Conservation (phyloP, 2,113 vertebrate species). For the Girardinichthys multiradiatus region DNA sequence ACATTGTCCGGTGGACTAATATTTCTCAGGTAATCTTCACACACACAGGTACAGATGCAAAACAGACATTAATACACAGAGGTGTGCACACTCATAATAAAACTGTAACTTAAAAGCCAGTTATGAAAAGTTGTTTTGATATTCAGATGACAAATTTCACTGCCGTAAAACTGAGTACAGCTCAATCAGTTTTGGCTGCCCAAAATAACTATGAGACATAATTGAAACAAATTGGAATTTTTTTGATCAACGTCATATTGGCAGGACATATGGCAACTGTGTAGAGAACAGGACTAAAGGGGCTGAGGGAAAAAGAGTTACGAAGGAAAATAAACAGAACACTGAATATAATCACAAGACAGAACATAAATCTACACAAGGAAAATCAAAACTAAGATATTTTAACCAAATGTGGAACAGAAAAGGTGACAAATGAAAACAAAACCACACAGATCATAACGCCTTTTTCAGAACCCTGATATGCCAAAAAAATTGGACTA, state of each 20-base stretch:
- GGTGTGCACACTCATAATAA: not conserved
- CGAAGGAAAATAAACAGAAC: not conserved
- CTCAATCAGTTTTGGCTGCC: not conserved
- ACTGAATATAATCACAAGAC: not conserved
- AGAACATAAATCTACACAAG: not conserved
- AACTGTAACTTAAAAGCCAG: not conserved
- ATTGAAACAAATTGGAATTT: not conserved
- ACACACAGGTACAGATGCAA: not conserved
- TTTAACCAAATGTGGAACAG: too few relatives aligned
- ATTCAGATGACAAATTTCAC: not conserved
- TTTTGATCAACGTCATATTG: too few relatives aligned
- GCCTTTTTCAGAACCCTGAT: too few relatives aligned
- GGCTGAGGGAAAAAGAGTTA: not conserved
- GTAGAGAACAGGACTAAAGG: not conserved
- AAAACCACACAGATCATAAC: too few relatives aligned
- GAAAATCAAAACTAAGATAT: too few relatives aligned
- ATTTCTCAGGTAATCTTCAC: constrained; percentile 11
- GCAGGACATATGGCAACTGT: not conserved
- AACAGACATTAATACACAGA: not conserved
- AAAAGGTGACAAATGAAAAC: too few relatives aligned
- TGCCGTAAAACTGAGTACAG: not conserved
- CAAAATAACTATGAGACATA: not conserved
- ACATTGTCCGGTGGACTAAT: constrained; percentile 28
- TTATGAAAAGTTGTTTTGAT: not conserved
- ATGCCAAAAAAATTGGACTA: too few relatives aligned